These are phyloP conservation scores for Mystacornis crossleyi DNA, from an alignment of 2,113 vertebrate genomes.

Conservation along the genomic window DNA sequence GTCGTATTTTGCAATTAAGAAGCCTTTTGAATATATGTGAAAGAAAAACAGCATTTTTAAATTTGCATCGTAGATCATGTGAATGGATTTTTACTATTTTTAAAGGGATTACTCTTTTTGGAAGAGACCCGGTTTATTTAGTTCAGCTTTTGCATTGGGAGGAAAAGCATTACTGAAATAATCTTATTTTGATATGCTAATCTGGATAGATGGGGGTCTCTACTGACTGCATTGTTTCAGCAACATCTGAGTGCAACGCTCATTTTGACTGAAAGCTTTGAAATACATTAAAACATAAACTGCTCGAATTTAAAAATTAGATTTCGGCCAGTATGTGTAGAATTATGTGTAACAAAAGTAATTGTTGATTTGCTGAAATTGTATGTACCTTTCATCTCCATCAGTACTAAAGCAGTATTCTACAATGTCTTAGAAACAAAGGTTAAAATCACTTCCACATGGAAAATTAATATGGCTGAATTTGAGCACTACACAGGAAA, in stretches of 20 bases:
- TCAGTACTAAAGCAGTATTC: neutral
- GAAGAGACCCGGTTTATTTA: neutral
- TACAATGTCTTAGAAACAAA: neutral
- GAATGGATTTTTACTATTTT: neutral
- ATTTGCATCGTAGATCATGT: neutral
- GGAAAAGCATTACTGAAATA: neutral
- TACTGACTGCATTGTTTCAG: neutral
- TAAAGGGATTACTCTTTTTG: neutral
- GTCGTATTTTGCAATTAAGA: neutral
- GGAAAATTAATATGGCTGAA: neutral
- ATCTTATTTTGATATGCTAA: neutral
- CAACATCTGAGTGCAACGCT: neutral
- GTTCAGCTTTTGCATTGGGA: neutral
- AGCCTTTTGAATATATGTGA: neutral
- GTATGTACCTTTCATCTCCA: neutral
- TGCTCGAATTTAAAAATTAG: neutral
- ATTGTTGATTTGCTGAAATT: neutral
- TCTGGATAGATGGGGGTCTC: neutral
- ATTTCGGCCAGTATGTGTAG: neutral
- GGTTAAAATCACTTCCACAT: neutral
- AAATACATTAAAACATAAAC: neutral
- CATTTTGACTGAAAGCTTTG: neutral
- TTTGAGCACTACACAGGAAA: neutral
- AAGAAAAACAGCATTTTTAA: neutral
- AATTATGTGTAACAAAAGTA: neutral